phyloP scores from a whole-genome alignment of 2,888 invertebrate genomes.

The Drosophila antonietae region DNA sequence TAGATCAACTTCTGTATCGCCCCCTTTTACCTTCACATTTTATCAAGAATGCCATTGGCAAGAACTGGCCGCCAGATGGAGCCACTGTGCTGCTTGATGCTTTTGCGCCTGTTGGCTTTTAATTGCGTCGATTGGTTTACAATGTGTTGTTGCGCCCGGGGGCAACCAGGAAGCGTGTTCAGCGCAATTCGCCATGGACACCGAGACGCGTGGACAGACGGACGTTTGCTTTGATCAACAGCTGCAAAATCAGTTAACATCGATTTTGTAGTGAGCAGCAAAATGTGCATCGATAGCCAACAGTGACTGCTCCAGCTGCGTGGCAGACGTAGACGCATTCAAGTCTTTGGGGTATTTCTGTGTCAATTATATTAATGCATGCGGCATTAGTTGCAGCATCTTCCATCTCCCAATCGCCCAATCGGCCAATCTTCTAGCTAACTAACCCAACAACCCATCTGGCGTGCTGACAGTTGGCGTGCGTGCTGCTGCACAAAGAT shows the following conservation, averaged over 20 bases:
- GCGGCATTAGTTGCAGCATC: constrained; percentile 52
- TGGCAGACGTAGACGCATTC: constrained; percentile 55
- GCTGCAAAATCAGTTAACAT: constrained; percentile 76
- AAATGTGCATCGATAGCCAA: constrained; percentile 44
- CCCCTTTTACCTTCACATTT: constrained; percentile 9
- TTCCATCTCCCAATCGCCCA: constrained; percentile 21
- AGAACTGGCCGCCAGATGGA: no score
- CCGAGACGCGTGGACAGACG: constrained; percentile 8
- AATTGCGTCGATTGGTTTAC: constrained; percentile 71
- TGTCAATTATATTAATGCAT: constrained; percentile 81
- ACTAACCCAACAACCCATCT: constrained; percentile 44
- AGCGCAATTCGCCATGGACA: constrained; percentile 62
- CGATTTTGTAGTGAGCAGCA: constrained; percentile 53
- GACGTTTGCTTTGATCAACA: constrained; percentile 66
- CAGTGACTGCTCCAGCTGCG: constrained; percentile 47
- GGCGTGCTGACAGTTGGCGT: constrained; percentile 64
- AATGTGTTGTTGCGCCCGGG: constrained; percentile 53
- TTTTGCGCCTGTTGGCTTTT: constrained; percentile 67
- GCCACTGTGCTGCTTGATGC: no score
- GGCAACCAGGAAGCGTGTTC: constrained; percentile 71
- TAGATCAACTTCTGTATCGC: constrained; percentile 43
- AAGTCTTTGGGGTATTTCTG: constrained; percentile 66
- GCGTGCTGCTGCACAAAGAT: constrained; percentile 42
- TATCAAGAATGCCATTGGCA: constrained; percentile 53
- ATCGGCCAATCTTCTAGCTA: constrained; percentile 20